Evolutionary conservation across 2,113 vertebrate species (phyloP), one percentile per base, ranked within the genome.

Genomic region (Ptyas mucosa): DNA sequence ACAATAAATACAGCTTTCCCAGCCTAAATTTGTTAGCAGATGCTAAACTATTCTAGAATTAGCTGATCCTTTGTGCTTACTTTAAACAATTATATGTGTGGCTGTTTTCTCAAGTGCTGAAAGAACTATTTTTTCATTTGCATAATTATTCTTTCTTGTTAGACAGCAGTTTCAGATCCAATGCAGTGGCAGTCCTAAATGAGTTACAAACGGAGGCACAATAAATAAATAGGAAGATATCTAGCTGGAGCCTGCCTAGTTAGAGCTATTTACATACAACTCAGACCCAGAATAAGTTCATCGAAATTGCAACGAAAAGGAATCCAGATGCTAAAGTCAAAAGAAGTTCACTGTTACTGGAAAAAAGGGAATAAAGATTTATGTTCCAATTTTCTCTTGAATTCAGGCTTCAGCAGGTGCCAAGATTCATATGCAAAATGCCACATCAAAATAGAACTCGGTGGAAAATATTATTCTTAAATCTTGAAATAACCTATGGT

Each of bases 61-160:
- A 96, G 95, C 92, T 69, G 34, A 95, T 95, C 96, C 88, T 97
- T 95, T 93, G 52, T 94, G 92, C 51, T 92, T 94, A 89, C 93
- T 96, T 96, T 93, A 85, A 97, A 85, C 93, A 97, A 96, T 97
- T 97, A 97, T 97, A 96, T 91, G 69, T 95, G 85, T 93, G 94
- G 90, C 92, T 93, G 85, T 91, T 96, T 94, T 97, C 94, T 89
- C 57, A 96, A 96, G 24, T 95, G 90, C 93, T 96, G 91, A 95
- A 96, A 93, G 23, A 95, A 93, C 87, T 96, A 95, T 96, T 92
- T 96, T 97, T 97, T 97, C 91, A 96, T 96, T 97, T 97, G 91
- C 92, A 95, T 96, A 96, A 96, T 95, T 96, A 93, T 96, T 97
- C 96, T 85, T 95, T 97, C 95, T 94, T 92, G 90, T 96, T 96